Conservation (phyloP, 2,888 invertebrate species). For the Nineta flava region DNA sequence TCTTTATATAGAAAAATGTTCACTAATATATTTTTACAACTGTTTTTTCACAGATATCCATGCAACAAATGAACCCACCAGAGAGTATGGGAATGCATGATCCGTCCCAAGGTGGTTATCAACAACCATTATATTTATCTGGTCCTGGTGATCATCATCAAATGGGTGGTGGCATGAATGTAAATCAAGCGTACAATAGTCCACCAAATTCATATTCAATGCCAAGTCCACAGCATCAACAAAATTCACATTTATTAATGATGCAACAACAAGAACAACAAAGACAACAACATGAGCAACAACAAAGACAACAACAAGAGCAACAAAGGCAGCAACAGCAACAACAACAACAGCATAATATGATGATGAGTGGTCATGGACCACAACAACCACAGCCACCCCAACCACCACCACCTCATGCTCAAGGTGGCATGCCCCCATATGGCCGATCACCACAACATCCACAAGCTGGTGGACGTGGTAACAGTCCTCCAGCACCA, state of each 20-base stretch:
- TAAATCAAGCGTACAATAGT: constrained; percentile 27
- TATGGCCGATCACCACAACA: constrained; percentile 37
- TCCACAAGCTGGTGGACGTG: constrained; percentile 32
- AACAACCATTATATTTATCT: constrained; percentile 51
- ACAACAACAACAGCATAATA: constrained; percentile 21
- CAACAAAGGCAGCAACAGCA: constrained; percentile 22
- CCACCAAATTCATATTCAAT: constrained; percentile 20
- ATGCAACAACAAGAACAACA: constrained; percentile 16
- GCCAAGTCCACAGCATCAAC: constrained; percentile 20
- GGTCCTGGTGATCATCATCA: constrained; percentile 24
- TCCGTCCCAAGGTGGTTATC: constrained; percentile 34
- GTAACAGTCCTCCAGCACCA: constrained; percentile 38
- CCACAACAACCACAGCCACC: constrained; percentile 18
- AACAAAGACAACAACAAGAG: constrained; percentile 21
- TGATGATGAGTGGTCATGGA: constrained; percentile 28
- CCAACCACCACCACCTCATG: constrained; percentile 25
- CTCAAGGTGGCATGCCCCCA: constrained; percentile 25
- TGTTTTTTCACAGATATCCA: constrained; percentile 11
- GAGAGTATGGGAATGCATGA: constrained; percentile 29
- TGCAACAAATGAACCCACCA: constrained; percentile 22
- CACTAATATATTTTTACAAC: too few species aligned
- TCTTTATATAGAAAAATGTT: neutral
- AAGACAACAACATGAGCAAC: constrained; percentile 13
- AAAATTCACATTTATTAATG: constrained; percentile 20
- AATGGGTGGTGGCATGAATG: constrained; percentile 18